Evolutionary conservation across 2,113 vertebrate species (phyloP), one percentile per base, ranked within the genome.

Genomic region (Orthonyx spaldingii): DNA sequence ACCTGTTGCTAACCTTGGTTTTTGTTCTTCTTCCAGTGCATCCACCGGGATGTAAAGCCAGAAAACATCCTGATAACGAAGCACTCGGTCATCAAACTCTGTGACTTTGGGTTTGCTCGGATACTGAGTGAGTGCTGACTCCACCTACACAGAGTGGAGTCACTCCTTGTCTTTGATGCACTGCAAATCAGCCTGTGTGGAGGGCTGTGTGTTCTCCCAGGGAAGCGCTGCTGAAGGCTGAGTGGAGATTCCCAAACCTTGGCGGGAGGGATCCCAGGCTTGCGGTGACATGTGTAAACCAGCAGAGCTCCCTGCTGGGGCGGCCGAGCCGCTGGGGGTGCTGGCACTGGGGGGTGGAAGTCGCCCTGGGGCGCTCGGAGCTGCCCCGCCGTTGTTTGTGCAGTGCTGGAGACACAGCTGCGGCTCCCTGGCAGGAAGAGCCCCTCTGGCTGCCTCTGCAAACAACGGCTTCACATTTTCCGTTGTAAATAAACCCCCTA

Each of bases 51-150:
- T 63, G 99, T 99, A 35, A 99, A 99, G 94, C 99, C 99, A 7
- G 99, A 99, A 93, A 99, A 99, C 80, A 99, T 99, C 80, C 98
- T 99, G 90, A 98, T 99, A 96, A 99, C 99, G 24, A 99, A 99
- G 96, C 99, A 99, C 66, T 99, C 98, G 0, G 98, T 99, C 97
- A 98, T 99, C 97, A 99, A 99, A 78, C 99, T 99, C 46, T 99
- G 99, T 69, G 99, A 99, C 97, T 99, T 99, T 8, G 99, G 99
- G 55, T 99, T 99, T 44, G 99, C 99, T 82, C 98, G 99, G 82
- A 98, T 99, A 41, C 98, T 99, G 91, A 99, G 99, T 99, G 95
- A 98, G 99, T 99, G 69, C 78, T 11, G 68, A 10, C 32, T 60
- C 39, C 22, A n/a, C n/a, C 12, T 1, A 8, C 35, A 15, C 35